Conservation (phyloP, 2,888 invertebrate species). For the Drosophila pseudotakahashii region DNA sequence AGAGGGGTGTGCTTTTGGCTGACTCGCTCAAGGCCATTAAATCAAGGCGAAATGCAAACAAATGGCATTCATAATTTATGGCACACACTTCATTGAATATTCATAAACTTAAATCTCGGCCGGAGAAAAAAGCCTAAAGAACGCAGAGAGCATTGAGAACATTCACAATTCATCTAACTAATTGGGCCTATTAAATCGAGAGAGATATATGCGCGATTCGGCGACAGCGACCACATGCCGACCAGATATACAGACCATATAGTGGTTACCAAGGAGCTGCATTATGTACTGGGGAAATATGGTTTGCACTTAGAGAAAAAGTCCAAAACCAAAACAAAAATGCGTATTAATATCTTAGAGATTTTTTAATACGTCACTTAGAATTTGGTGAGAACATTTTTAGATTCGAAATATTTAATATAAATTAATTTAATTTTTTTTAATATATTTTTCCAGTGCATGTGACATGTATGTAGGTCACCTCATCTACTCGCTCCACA, state of each 20-base stretch:
- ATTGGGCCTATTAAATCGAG: slow-evolving; percentile 70
- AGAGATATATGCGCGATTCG: slow-evolving; percentile 36
- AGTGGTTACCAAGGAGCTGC: slow-evolving; percentile 70
- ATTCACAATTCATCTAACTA: slow-evolving; percentile 74
- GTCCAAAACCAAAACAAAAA: neutral
- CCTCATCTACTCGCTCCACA: slow-evolving; percentile 22
- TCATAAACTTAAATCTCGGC: slow-evolving; percentile 71
- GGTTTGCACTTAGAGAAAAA: slow-evolving; percentile 1
- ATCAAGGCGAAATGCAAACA: slow-evolving; percentile 64
- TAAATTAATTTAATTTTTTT: neutral
- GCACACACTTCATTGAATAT: slow-evolving; percentile 78
- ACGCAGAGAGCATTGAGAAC: slow-evolving; percentile 25
- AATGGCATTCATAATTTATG: slow-evolving; percentile 75
- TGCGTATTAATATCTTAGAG: too few species aligned
- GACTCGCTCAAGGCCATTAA: slow-evolving; percentile 57
- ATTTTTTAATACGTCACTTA: neutral
- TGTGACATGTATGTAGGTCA: slow-evolving; percentile 61
- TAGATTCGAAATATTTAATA: neutral
- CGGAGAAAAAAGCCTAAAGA: slow-evolving; percentile 29
- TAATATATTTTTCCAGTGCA: slow-evolving; percentile 1
- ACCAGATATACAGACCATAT: slow-evolving; percentile 10
- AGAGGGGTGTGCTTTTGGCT: slow-evolving; percentile 14
- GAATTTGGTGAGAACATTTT: too few species aligned
- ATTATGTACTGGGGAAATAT: slow-evolving; percentile 38
- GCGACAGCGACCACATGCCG: slow-evolving; percentile 55